phyloP scores from a whole-genome alignment of 1,140 invertebrate species.

The Bombus vancouverensis region DNA sequence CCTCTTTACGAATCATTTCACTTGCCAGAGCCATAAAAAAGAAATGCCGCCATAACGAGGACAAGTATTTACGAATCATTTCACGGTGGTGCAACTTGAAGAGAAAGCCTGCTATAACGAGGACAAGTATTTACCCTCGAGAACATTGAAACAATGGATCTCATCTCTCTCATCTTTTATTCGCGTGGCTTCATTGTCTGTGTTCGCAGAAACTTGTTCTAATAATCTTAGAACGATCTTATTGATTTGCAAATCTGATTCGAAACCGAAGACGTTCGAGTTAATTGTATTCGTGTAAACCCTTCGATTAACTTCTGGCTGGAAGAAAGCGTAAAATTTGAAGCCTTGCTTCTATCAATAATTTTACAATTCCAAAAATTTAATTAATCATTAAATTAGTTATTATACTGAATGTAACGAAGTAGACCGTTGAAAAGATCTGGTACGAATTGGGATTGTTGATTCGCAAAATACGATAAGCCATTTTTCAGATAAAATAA shows the following conservation, averaged over 20 bases:
- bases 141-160: conserved; percentile 67
- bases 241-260: conserved; percentile 54
- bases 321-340: background rate
- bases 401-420: background rate
- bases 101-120: conserved; percentile 58
- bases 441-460: background rate
- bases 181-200: conserved; percentile 54
- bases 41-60: conserved; percentile 56
- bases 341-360: background rate
- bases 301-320: background rate
- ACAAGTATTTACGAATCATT: conserved; percentile 65
- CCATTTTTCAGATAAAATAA: background rate
- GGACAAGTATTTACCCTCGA: conserved; percentile 69
- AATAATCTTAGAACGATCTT: conserved; percentile 53
- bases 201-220: conserved; percentile 38
- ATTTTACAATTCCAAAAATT: background rate
- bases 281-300: too few relatives aligned
- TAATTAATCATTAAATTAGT: background rate
- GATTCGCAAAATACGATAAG: background rate
- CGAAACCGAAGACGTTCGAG: conserved; percentile 14
- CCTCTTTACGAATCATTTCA: conserved; percentile 41
- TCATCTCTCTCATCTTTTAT: conserved; percentile 65
- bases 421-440: background rate
- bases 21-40: conserved; percentile 32
- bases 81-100: conserved; percentile 48